Percentiles rank a stretch among this genome's conserved stretches.
These are phyloP conservation scores for Heterodera filipjevi DNA, from an alignment of 2,888 invertebrate genomes.

Conservation along the genomic window DNA sequence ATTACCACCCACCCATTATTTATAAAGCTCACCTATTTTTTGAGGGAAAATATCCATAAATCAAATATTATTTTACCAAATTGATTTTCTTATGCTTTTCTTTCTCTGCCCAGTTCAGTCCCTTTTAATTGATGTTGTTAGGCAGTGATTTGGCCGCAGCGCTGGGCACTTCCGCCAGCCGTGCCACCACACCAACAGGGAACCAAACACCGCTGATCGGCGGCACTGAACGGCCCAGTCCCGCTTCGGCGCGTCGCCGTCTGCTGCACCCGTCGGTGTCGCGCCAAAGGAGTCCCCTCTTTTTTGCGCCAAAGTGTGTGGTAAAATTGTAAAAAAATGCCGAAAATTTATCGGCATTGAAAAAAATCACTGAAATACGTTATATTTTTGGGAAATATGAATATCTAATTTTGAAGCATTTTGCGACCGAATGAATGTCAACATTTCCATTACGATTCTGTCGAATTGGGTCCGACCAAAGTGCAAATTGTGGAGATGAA, in stretches of 20 bases:
- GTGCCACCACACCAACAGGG: background rate
- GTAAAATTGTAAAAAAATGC: background rate
- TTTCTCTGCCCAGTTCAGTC: no score
- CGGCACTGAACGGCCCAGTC: background rate
- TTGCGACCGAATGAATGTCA: conserved; percentile 93
- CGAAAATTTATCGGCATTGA: background rate
- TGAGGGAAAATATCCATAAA: background rate
- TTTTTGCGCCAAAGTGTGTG: conserved; percentile 3
- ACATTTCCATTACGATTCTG: conserved; percentile 95
- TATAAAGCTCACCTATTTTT: background rate
- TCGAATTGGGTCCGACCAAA: conserved; percentile 80
- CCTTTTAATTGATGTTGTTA: background rate
- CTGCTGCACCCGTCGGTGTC: conserved; percentile 11
- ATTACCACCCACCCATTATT: no score
- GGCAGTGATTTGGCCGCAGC: conserved; percentile 18
- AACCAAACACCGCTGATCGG: background rate
- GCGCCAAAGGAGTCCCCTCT: background rate
- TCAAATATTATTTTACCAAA: no score
- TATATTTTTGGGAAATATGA: no score
- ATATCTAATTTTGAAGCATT: conserved; percentile 65
- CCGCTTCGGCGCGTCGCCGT: background rate
- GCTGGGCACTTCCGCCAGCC: conserved; percentile 1
- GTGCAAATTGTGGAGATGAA: conserved; percentile 64
- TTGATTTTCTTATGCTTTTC: no score
- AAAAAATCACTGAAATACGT: background rate